These are phyloP conservation scores for Zapornia atra DNA, from an alignment of 2,113 vertebrate genomes.

Conservation along the genomic window DNA sequence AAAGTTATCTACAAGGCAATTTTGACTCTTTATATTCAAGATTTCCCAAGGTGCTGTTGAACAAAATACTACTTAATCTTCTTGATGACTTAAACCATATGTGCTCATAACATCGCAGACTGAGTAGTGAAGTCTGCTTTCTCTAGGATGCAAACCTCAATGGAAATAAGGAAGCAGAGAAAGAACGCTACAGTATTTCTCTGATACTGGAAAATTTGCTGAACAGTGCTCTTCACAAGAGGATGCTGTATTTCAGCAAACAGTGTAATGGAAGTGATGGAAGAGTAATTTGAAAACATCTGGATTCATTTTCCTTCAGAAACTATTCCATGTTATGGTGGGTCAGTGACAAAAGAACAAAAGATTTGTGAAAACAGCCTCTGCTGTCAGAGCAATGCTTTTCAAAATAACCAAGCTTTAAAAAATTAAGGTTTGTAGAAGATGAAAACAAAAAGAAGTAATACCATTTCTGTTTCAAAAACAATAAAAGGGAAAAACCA, in stretches of 20 bases:
- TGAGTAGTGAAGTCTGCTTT: background rate
- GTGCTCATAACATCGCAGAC: background rate
- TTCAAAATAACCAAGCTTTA: background rate
- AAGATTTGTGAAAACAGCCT: background rate
- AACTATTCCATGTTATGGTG: background rate
- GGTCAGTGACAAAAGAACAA: background rate
- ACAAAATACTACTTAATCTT: background rate
- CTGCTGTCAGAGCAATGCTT: background rate
- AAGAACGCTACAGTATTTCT: background rate
- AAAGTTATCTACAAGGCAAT: background rate
- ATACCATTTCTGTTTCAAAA: background rate
- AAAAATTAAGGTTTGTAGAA: background rate
- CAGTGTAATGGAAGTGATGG: background rate
- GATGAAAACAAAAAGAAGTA: background rate
- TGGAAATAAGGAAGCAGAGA: background rate
- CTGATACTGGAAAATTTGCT: background rate
- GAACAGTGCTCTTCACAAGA: background rate
- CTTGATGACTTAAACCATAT: background rate
- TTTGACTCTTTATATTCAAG: background rate
- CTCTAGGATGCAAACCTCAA: background rate
- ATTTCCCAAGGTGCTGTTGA: background rate
- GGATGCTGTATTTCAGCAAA: background rate
- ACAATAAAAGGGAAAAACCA: background rate
- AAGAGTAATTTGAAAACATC: background rate
- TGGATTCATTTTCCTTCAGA: background rate